Evolutionary conservation across 2,888 invertebrate species (phyloP).

Genomic region (Brachyptera risi): DNA sequence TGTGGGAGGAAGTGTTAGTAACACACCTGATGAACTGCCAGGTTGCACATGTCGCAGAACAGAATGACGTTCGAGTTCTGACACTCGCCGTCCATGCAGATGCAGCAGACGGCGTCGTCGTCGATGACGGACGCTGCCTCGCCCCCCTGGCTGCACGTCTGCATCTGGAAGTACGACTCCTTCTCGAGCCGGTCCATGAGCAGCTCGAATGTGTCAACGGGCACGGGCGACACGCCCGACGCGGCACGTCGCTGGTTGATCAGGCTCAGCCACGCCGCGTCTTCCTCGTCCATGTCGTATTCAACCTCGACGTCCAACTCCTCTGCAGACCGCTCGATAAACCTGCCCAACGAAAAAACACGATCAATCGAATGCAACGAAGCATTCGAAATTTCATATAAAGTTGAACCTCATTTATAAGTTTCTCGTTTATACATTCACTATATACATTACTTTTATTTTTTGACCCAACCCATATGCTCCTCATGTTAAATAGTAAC

Average conservation of each 20-base stretch:
- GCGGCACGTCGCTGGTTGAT: conserved; percentile 80
- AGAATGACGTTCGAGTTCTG: conserved; percentile 98
- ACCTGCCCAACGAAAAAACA: too few species aligned
- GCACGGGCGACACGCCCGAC: conserved; percentile 68
- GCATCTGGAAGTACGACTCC: conserved; percentile 89
- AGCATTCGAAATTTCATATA: too few species aligned
- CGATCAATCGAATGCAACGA: too few species aligned
- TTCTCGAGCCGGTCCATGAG: conserved; percentile 97
- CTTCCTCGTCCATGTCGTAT: conserved; percentile 98
- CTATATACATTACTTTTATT: too few species aligned
- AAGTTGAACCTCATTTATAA: too few species aligned
- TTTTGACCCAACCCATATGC: too few species aligned
- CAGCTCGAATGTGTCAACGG: conserved; percentile 87
- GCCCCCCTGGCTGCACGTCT: conserved; percentile 47
- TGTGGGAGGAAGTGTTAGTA: too few species aligned
- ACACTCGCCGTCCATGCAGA: conserved; percentile 98
- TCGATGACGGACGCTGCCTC: conserved; percentile 72
- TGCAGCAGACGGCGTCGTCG: conserved; percentile 97
- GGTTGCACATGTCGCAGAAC: conserved; percentile 99
- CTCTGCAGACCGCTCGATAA: conserved; percentile 91
- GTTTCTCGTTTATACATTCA: too few species aligned
- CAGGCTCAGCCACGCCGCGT: conserved; percentile 87
- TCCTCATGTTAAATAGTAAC: too few species aligned
- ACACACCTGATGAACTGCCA: conserved; percentile 87
- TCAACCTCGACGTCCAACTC: conserved; percentile 91